Evolutionary conservation across 2,797 vertebrate genomes (phyloP), one percentile per base, ranked within the genome.

Genomic region (Acanthornis magna): DNA sequence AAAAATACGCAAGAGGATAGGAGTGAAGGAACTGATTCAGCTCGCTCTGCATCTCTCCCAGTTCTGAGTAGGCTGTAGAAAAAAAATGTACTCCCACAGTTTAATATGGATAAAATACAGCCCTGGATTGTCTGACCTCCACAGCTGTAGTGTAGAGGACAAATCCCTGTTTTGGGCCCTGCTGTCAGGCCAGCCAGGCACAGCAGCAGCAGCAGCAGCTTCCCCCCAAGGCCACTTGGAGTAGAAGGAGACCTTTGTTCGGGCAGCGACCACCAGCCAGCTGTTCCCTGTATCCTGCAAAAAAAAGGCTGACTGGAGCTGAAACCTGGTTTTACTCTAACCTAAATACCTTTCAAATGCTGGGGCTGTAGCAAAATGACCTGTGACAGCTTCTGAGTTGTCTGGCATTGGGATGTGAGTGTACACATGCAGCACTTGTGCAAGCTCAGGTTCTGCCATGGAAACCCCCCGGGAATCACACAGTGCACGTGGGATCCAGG

Each of bases 401-500:
- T 18, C 53, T 7, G 11, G 48, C 53, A 21, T 34, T 10, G 13
- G 23, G 27, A 25, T 23, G 29, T 8, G 72, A 67, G 27, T 4
- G 40, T 55, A 23, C 11, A 1, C 10, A 26, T 0, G 4, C 22
- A 8, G 4, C 5, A 5, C 13, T 58, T 1, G 2, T 22, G 42
- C 15, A 67, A 57, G 21, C 55, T 79, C 66, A 23, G 67, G 36
- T 55, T 77, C 26, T 90, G 61, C 51, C 36, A 14, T 0, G 14
- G 58, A 79, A 68, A 7, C 1, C 19, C 18, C 21, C 19, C 4
- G 2, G n/a, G 38, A 89, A 62, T 86, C 51, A 38, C 54, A 51
- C 16, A 62, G 26, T 1, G 1, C 36, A 16, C 0, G 0, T 18
- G 32, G 17, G 3, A 50, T 65, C 5, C 6, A 9, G 53, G 38